Evolutionary conservation across 2,888 invertebrate genomes (phyloP), one percentile per base, ranked within the genome.

Genomic region (Lepidocyrtinus sp.): DNA sequence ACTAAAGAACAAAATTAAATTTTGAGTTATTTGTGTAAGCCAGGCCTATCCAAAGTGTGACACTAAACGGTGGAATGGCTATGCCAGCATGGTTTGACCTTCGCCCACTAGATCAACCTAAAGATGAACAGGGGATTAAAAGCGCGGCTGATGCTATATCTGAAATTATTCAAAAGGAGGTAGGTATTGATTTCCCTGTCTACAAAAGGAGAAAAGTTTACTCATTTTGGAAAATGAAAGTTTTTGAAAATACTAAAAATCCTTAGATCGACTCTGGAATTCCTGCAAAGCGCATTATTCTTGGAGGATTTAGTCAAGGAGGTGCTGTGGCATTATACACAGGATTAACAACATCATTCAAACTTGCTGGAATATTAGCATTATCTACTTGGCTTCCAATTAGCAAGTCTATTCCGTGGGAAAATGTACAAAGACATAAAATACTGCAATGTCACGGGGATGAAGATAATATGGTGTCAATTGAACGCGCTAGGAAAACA

Each of bases 271-370:
- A 92, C 93, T 91, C 91, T 75, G 97, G 98, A 9, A 95, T 98
- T 88, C 92, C 95, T 63, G 91, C 95, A 15, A 92, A 93, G 86
- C 92, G 95, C 76, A 96, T 99, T 86, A 89, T 97, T 61, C 86
- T 99, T 61, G 98, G 98, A 70, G 99, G 99, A 19, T 99, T 99
- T 89, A 98, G 98, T 76, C 98, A 98, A 91, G 99, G 99, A 65
- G 99, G 98, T 2, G 97, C 98, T 1, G 90, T 99, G 82, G 98
- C 99, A 0, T 90, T 99, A n/a, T 97, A 96, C 88, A 94, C 98
- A 73, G 97, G 96, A 9, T 90, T 99, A 67, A 95, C 95, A 46
- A 95, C 92, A 88, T 91, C 93, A 15, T 92, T 95, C 88, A 92
- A 92, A 55, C 89, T 99, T 82, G 99, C 94, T 65, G 99, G 98